phyloP scores from a whole-genome alignment of 2,113 vertebrate species.

The Proteles cristata region DNA sequence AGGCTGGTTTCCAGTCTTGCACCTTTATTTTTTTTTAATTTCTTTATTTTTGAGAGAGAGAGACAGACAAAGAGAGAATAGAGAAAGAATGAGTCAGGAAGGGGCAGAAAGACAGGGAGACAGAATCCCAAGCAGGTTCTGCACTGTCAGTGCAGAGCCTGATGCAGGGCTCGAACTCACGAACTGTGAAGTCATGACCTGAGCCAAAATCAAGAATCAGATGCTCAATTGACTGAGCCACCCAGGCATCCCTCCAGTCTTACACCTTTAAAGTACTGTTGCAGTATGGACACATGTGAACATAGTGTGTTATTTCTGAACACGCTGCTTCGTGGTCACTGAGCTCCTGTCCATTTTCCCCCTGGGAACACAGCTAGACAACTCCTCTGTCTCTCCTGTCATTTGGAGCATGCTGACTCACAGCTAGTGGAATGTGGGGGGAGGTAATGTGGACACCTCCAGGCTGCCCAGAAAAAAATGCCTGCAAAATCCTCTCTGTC shows the following conservation, averaged over 20 bases:
- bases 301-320: rapidly evolving
- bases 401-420: not conserved
- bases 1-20: not conserved
- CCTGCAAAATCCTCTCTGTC: too few species aligned
- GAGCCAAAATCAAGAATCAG: too few species aligned
- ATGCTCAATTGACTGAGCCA: too few species aligned
- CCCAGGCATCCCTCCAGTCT: not conserved
- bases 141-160: too few species aligned
- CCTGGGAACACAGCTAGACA: not conserved
- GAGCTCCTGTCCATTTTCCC: not conserved
- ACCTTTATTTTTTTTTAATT: too few species aligned
- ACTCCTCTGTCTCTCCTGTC: not conserved
- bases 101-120: too few species aligned
- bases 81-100: too few species aligned
- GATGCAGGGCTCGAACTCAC: too few species aligned
- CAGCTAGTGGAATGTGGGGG: not conserved
- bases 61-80: too few species aligned
- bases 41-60: too few species aligned
- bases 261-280: not conserved
- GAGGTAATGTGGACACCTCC: not conserved
- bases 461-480: not conserved
- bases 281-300: not conserved
- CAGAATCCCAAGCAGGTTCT: too few species aligned
- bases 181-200: too few species aligned
- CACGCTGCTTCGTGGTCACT: not conserved